Evolutionary conservation across 1,140 invertebrate species (phyloP).

Genomic region (Leptinotarsa defecta): DNA sequence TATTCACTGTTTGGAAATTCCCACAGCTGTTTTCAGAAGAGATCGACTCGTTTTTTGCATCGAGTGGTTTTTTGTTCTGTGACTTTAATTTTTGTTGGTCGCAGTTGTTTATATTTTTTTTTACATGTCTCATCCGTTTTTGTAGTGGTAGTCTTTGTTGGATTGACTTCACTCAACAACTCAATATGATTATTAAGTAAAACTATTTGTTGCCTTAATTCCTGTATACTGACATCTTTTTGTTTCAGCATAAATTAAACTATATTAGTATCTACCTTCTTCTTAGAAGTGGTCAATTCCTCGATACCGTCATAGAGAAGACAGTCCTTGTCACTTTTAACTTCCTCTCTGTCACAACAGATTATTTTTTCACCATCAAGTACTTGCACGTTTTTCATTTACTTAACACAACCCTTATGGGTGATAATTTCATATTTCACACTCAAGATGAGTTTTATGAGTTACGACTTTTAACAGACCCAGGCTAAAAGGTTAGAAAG

Average conservation of each 20-base stretch:
- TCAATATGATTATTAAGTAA: no score
- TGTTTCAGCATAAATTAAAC: background rate
- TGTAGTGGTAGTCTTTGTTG: no score
- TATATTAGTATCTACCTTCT: background rate
- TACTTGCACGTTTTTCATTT: background rate
- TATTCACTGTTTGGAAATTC: no score
- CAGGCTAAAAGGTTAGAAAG: no score
- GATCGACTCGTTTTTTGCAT: no score
- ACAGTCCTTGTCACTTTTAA: background rate
- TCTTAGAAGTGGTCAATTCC: background rate
- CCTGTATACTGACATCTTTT: background rate
- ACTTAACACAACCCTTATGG: background rate
- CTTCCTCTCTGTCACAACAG: background rate
- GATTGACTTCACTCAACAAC: no score
- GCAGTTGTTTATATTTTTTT: no score
- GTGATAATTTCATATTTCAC: background rate
- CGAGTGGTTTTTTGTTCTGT: no score
- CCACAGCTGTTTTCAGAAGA: no score
- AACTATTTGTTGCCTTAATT: background rate
- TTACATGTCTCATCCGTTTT: no score
- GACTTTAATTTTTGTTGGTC: no score
- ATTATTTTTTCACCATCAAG: background rate
- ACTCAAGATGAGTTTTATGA: background rate
- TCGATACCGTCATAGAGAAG: background rate
- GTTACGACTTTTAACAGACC: no score